Evolutionary conservation across 2,888 invertebrate genomes (phyloP).

Genomic region (Dendrolimus houi): DNA sequence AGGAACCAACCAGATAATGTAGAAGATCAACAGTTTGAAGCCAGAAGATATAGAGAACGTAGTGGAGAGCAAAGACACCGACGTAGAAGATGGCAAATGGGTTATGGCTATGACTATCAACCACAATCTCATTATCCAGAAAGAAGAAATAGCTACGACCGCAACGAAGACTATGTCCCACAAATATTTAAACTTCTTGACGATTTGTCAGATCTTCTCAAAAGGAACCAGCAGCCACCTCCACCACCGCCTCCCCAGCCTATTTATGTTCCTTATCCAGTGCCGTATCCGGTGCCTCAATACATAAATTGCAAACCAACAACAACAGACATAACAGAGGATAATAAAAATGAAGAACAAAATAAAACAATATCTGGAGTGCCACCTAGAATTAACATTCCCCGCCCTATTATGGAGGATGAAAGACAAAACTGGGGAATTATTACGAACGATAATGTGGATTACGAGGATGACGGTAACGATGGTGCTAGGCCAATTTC

Average conservation of each 20-base stretch:
- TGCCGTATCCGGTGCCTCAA: conserved; percentile 35
- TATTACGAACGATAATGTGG: conserved; percentile 20
- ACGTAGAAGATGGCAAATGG: conserved; percentile 38
- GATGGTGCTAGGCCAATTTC: conserved; percentile 51
- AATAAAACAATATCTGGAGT: conserved; percentile 26
- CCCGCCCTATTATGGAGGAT: conserved; percentile 27
- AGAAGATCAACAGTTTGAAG: conserved; percentile 16
- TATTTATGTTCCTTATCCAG: conserved; percentile 51
- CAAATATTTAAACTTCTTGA: conserved; percentile 44
- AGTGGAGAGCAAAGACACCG: conserved; percentile 31
- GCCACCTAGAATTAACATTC: conserved; percentile 13
- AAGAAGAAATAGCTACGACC: conserved; percentile 32
- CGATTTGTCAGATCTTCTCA: conserved; percentile 39
- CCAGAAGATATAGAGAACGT: conserved; percentile 20
- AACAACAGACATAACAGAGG: conserved; percentile 5
- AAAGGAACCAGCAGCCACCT: conserved; percentile 26
- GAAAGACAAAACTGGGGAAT: conserved; percentile 48
- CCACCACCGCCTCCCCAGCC: conserved; percentile 45
- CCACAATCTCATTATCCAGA: conserved; percentile 33
- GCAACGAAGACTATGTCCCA: conserved; percentile 35
- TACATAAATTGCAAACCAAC: conserved; percentile 19
- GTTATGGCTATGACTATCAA: conserved; percentile 42
- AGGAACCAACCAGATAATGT: conserved; percentile 25
- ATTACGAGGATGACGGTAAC: conserved; percentile 22
- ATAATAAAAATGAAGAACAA: conserved; percentile 15